phyloP scores from a whole-genome alignment of 1,140 invertebrate genomes.

The Temnothorax longispinosus region DNA sequence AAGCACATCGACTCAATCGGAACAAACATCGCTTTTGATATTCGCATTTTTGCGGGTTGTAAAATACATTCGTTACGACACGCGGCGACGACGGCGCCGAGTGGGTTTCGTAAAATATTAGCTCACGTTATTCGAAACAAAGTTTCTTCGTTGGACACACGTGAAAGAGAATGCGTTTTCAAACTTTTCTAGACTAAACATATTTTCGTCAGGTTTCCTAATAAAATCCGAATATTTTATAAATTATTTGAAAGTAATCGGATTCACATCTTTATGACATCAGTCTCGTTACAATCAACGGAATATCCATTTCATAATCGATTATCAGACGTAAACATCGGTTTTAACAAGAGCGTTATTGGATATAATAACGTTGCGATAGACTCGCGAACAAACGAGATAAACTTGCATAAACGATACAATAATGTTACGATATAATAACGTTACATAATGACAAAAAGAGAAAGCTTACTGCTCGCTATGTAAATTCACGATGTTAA shows the following conservation, averaged over 20 bases:
- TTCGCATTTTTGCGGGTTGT: background rate
- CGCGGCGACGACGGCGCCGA: background rate
- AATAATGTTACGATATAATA: background rate
- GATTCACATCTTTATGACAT: background rate
- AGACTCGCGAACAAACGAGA: background rate
- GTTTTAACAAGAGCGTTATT: background rate
- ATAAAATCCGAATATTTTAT: background rate
- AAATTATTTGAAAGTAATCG: background rate
- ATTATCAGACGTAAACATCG: background rate
- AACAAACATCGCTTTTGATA: background rate
- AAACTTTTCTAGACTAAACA: background rate
- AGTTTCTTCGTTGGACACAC: background rate
- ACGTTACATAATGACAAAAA: background rate
- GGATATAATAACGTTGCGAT: constrained; percentile 9
- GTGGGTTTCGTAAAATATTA: constrained; percentile 5
- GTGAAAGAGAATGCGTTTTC: background rate
- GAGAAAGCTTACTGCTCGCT: constrained; percentile 2
- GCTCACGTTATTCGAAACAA: background rate
- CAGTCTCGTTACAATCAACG: background rate
- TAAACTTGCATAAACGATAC: constrained; percentile 16
- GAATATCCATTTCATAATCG: background rate
- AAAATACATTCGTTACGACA: constrained; percentile 6
- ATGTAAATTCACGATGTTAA: constrained; percentile 41
- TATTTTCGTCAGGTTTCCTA: background rate
- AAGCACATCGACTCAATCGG: background rate